Base-by-base conservation (phyloP, 1,140 invertebrate genomes). In the Cyphomyrmex costatus region DNA sequence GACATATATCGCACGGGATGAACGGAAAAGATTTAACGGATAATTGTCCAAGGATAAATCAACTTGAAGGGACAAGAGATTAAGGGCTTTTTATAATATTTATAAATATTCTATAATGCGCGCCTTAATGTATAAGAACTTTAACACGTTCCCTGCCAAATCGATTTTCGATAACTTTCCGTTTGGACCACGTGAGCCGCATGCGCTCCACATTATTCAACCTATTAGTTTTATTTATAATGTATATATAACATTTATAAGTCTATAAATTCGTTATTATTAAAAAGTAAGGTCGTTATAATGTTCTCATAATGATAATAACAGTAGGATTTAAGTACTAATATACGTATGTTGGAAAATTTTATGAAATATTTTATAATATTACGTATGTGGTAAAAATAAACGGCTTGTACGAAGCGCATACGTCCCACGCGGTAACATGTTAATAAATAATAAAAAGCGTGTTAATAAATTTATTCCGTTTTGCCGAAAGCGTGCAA, bases 131-230 rank as follows among this genome's bases (percentile, higher is more conserved):
- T n/a, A 30, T 30, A 46, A 61, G 60, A 61, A 30, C 14, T 61
- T 61, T 30, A 61, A 19, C 14, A 19, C 27, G 16, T 27, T 8
- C 60, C 6, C 60, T 19, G 5, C 6, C 60, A 2, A 61, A 61
- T 61, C 60, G 60, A 61, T 61, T 61, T 61, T 30, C 24, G 27
- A 27, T 61, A 61, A 61, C 60, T 53, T 51, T 71, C 16, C 27
- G 27, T 30, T 30, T 14, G 5, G 60, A 2, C 27, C 60, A 27
- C 60, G 27, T 19, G 24, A 1, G 21, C 16, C 36, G 36, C 21
- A 27, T 16, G 27, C 27, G 14, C 27, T 12, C 6, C 27, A 30
- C 24, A 27, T 30, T 61, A 24, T 49, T 14, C 21, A 46, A 2
- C 6, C 10, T 24, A 70, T 27, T 42, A 70, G 2, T 49, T 70